Conservation (phyloP, 92 coral and sea anemone genomes). For the Virgularia gustaviana region DNA sequence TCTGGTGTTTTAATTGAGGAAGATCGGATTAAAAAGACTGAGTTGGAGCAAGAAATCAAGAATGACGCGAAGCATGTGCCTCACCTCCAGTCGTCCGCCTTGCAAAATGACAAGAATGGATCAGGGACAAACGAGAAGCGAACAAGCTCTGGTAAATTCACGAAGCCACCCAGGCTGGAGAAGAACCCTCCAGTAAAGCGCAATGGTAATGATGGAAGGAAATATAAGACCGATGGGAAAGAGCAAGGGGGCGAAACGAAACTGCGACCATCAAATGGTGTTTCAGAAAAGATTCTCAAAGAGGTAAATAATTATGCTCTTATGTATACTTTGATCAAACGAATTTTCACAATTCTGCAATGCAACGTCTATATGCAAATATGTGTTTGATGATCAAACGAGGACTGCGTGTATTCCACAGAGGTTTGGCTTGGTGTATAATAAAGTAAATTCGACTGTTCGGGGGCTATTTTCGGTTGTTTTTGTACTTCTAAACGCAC, state of each 20-base stretch:
- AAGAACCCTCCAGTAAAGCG: constrained; percentile 6
- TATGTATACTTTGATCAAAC: too few species aligned
- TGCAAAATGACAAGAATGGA: constrained; percentile 4
- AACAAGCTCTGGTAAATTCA: not conserved
- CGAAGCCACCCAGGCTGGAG: constrained; percentile 27
- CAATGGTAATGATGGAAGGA: constrained; percentile 19
- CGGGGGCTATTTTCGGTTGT: too few species aligned
- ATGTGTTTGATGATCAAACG: too few species aligned
- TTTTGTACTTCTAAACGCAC: too few species aligned
- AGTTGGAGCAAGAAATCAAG: not conserved
- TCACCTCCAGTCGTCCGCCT: not conserved
- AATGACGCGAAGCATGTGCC: not conserved
- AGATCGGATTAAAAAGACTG: not conserved
- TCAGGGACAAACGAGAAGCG: constrained; percentile 1
- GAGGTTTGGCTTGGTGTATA: too few species aligned
- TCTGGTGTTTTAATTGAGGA: constrained; percentile 7
- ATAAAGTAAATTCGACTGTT: too few species aligned
- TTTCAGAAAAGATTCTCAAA: constrained; percentile 13
- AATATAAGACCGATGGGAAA: constrained; percentile 18
- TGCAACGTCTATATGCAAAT: too few species aligned
- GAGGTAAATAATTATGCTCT: too few species aligned
- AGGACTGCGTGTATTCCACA: too few species aligned
- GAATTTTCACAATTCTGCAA: too few species aligned
- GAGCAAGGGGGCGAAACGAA: constrained; percentile 9
- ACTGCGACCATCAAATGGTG: not conserved